Evolutionary conservation across 2,797 vertebrate species (phyloP).

Genomic region (Alouatta caraya): DNA sequence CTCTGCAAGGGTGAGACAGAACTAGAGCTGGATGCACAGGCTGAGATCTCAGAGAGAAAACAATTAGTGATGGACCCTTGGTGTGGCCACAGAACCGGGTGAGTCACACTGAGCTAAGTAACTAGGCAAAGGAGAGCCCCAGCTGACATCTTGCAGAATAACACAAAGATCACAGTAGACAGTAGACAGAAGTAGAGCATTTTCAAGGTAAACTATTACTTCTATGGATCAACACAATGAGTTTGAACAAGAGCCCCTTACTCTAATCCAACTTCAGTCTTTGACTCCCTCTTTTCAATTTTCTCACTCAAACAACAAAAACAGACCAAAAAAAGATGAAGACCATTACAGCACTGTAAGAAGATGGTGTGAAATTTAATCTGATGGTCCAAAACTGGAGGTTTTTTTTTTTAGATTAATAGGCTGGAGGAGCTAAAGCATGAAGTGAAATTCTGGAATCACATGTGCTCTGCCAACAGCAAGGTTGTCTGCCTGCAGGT

Average conservation of each 20-base stretch:
- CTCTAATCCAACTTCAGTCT: neutral
- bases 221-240: neutral
- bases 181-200: fast-evolving
- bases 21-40: neutral
- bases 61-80: neutral
- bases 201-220: neutral
- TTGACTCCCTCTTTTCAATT: neutral
- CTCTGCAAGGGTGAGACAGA: too few relatives aligned
- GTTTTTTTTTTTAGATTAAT: neutral
- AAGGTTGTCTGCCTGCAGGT: neutral
- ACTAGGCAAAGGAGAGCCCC: neutral
- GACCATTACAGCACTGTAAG: neutral
- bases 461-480: fast-evolving
- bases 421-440: neutral
- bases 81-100: fast-evolving
- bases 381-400: neutral
- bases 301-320: neutral
- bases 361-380: neutral
- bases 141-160: neutral
- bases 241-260: neutral
- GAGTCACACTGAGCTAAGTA: fast-evolving
- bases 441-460: neutral
- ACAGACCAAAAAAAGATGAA: neutral
- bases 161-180: neutral
- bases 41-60: neutral